These are phyloP conservation scores for Hydrozoanthus tunicans DNA, from an alignment of 64 coral and sea anemone species.

Conservation along the genomic window DNA sequence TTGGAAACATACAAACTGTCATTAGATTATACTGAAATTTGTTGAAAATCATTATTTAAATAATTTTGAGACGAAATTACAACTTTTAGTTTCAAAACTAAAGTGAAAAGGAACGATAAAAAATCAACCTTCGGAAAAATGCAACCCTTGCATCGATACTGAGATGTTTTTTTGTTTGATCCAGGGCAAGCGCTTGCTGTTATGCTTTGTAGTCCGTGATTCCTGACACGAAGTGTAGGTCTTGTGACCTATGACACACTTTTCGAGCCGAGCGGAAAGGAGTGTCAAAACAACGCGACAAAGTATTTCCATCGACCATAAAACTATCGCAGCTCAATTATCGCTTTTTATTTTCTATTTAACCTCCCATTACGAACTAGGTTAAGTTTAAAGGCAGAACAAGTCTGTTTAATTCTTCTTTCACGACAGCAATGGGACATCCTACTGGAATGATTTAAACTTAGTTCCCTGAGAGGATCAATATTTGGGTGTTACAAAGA, in stretches of 20 bases:
- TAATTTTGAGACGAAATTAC: too few species aligned
- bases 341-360: background rate
- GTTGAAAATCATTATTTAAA: too few species aligned
- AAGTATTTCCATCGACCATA: background rate
- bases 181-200: background rate
- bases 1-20: too few species aligned
- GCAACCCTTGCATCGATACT: too few species aligned
- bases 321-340: background rate
- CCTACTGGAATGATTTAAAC: background rate
- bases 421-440: background rate
- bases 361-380: background rate
- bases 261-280: background rate
- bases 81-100: too few species aligned
- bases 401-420: too few species aligned
- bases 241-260: background rate
- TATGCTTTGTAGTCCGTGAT: background rate
- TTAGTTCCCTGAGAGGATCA: background rate
- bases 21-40: too few species aligned
- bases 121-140: too few species aligned
- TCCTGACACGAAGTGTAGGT: background rate
- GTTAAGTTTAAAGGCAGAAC: too few species aligned
- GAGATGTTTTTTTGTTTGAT: too few species aligned
- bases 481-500: background rate
- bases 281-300: background rate
- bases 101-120: too few species aligned